phyloP scores from a whole-genome alignment of 1,140 invertebrate species.

The Drosophila oshimai region DNA sequence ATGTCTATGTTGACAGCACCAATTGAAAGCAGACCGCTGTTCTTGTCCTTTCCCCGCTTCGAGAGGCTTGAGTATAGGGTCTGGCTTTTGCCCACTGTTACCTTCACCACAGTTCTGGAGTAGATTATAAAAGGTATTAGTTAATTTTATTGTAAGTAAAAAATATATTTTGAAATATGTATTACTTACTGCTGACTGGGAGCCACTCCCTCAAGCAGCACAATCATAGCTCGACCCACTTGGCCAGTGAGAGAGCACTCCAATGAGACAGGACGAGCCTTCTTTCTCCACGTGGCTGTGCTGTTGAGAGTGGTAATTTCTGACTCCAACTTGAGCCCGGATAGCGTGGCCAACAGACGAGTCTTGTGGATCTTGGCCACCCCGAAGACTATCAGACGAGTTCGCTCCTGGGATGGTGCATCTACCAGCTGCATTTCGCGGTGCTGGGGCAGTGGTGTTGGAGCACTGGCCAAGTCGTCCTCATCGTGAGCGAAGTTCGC shows the following conservation, averaged over 20 bases:
- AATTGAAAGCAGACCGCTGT: constrained; percentile 93
- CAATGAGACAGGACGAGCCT: constrained; percentile 84
- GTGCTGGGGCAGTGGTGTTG: constrained; percentile 83
- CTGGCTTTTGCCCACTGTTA: constrained; percentile 95
- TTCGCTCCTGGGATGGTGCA: constrained; percentile 64
- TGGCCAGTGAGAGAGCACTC: constrained; percentile 96
- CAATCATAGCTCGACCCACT: constrained; percentile 95
- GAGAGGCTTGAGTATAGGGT: constrained; percentile 93
- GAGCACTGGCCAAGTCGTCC: constrained; percentile 83
- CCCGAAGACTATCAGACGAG: constrained; percentile 87
- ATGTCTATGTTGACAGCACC: constrained; percentile 96
- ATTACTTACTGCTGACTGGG: constrained; percentile 91
- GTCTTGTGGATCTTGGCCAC: constrained; percentile 95
- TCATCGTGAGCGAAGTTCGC: constrained; percentile 82
- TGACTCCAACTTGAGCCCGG: constrained; percentile 90
- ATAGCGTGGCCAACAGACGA: constrained; percentile 93
- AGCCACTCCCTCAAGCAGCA: constrained; percentile 93
- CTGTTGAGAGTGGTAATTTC: constrained; percentile 81
- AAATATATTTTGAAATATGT: background rate
- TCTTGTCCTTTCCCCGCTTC: constrained; percentile 91
- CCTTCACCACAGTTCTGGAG: constrained; percentile 94
- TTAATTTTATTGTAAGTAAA: too few relatives aligned
- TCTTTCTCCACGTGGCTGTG: constrained; percentile 81
- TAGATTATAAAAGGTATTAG: background rate
- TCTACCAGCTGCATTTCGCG: constrained; percentile 64